Base-by-base conservation (phyloP, 2,797 vertebrate genomes). In the Yasuhikotakia modesta region DNA sequence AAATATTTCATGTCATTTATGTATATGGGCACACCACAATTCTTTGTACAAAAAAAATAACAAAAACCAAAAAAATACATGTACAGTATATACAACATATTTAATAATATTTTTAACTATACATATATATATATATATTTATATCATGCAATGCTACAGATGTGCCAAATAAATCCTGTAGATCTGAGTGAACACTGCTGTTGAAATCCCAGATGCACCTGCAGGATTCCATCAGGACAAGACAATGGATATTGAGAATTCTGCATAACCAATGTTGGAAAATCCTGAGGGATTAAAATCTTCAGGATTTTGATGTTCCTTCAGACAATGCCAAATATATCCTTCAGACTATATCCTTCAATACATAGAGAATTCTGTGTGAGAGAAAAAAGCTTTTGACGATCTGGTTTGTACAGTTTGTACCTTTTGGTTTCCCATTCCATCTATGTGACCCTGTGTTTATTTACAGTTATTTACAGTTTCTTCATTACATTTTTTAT, bases 101-200 rank as follows among this genome's bases (percentile, higher is more conserved):
- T n/a, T n/a, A n/a, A n/a, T n/a, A n/a, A n/a, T n/a, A n/a, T n/a
- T n/a, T n/a, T n/a, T n/a, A n/a, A n/a, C n/a, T n/a, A n/a, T n/a
- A n/a, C n/a, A n/a, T n/a, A n/a, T 27, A 27, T 27, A 27, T 27
- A 27, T 27, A 27, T 27, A 27, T 27, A 27, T 27, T 27, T 27
- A 27, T 2, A 27, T 58, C 2, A 57, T 57, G 14, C n/a, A 76
- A 68, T 21, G 24, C 30, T 35, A 24, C n/a, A 76, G 45, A 52
- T 57, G 22, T 46, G 5, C 52, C 12, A 46, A 58, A 68, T 13
- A 76, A 76, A 58, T 76, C 17, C 39, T 76, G 48, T 46, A 13
- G 13, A 68, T 76, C 48, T 76, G 13, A 76, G 30, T 24, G 39
- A 76, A 55, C n/a, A 55, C 39, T 48, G 22, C 17, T 16, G 73